Base-by-base conservation (phyloP, 2,797 vertebrate species). In the Enteromius treurensis region DNA sequence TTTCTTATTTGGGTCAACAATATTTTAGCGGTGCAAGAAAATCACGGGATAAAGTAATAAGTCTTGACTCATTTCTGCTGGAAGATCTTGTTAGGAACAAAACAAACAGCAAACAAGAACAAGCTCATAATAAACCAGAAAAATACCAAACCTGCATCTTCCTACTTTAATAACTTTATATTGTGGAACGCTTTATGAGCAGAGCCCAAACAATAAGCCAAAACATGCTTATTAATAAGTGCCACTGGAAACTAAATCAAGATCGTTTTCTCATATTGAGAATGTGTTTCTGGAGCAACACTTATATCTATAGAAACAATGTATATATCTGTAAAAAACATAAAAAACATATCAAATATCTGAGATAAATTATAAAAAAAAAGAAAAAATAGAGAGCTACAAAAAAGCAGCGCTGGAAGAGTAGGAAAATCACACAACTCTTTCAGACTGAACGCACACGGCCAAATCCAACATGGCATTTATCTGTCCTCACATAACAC, bases 401-500 rank as follows among this genome's bases (percentile, higher is more conserved):
- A 51, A 26, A 55, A 37, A 34, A 19, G 15, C 6, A 4, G 65
- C 10, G 34, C 40, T 40, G 37, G 21, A 15, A 55, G 73, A 75
- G 32, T 14, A 8, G 3, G 51, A 60, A 23, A 60, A 40, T 26
- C 55, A 78, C 26, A 26, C 26, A 26, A 26, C 26, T 69, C 62
- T 77, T 67, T 21, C n/a, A 69, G 26, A 81, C 29, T 34, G 51
- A 68, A 65, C 40, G 40, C 55, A 42, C 19, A 75, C 9, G 4
- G 82, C 67, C 82, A 78, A 79, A 79, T n/a, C 58, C 75, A 65
- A 74, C 40, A 79, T 2, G 17, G 34, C 60, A 15, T 47, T 64
- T 15, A 51, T 75, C 40, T 84, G 47, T 84, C 73, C 86, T 83
- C 32, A 76, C 67, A 81, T 32, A 77, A 67, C 69, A 78, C 60